Percentiles rank a stretch among this genome's conserved stretches.
phyloP scores from a whole-genome alignment of 2,113 vertebrate species.

The Phylloscopus trochiloides region DNA sequence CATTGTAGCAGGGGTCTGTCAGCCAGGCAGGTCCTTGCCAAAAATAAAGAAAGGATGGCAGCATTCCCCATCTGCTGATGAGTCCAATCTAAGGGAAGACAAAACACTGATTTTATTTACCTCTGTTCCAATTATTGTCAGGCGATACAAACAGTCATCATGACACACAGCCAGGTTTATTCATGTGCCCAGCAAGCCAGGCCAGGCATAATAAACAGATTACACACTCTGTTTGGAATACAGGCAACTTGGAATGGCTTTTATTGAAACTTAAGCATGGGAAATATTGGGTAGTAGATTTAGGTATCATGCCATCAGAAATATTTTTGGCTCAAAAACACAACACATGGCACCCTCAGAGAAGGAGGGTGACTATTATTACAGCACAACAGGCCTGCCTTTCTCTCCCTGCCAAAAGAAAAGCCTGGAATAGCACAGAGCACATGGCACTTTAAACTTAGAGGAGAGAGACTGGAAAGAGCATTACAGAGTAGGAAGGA shows the following conservation, averaged over 20 bases:
- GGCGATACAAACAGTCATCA: neutral
- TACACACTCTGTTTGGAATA: neutral
- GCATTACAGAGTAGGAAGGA: neutral
- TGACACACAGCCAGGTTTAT: conserved; percentile 45
- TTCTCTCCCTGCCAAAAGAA: conserved; percentile 16
- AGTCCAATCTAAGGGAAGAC: conserved; percentile 40
- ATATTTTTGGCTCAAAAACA: conserved; percentile 28
- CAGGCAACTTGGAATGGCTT: conserved; percentile 16
- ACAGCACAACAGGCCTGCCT: neutral
- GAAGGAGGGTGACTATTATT: conserved; percentile 13
- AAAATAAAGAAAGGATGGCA: conserved; percentile 35
- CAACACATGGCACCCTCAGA: conserved; percentile 27
- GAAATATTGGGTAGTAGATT: neutral
- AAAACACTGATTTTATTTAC: conserved; percentile 60
- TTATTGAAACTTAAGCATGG: conserved; percentile 39
- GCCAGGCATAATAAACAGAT: conserved; percentile 48
- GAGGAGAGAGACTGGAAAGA: neutral
- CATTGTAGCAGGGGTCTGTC: neutral
- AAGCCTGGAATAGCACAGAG: conserved; percentile 11
- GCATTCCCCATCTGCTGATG: conserved; percentile 64
- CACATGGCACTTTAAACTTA: conserved; percentile 19
- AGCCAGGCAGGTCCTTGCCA: conserved; percentile 19
- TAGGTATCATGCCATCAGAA: neutral
- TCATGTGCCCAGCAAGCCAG: conserved; percentile 20
- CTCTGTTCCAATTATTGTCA: conserved; percentile 40